These are phyloP conservation scores for Lepus oiostolus DNA, from an alignment of 2,797 vertebrate species.

Conservation along the genomic window DNA sequence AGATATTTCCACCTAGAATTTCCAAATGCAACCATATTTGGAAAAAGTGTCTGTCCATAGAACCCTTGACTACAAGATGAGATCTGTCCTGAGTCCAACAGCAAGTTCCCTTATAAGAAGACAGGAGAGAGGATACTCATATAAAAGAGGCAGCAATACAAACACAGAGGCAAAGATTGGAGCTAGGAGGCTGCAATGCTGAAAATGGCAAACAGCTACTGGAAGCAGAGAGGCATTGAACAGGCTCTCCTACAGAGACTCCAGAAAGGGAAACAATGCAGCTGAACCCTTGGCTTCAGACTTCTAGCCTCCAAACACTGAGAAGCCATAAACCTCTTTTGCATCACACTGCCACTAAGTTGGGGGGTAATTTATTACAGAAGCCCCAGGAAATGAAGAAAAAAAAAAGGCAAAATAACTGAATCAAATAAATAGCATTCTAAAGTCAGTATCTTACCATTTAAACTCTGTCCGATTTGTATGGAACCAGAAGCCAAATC, in stretches of 20 bases:
- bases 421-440: slow-evolving; percentile 24
- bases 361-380: not conserved
- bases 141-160: no score
- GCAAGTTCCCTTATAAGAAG: not conserved
- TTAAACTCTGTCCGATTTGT: slow-evolving; percentile 92
- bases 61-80: not conserved
- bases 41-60: not conserved
- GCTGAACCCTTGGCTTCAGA: not conserved
- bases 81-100: not conserved
- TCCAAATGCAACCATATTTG: not conserved
- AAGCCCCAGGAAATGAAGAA: not conserved
- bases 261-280: not conserved
- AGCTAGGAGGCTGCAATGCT: rapidly evolving
- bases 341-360: not conserved
- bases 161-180: not conserved
- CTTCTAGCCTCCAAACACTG: not conserved
- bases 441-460: slow-evolving; percentile 89
- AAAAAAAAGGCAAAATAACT: not conserved
- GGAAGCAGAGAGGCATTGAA: not conserved
- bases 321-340: not conserved
- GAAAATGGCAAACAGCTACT: not conserved
- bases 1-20: not conserved
- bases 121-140: not conserved
- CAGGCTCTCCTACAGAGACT: not conserved
- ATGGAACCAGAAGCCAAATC: slow-evolving; percentile 87